Evolutionary conservation across 2,888 invertebrate species (phyloP), one percentile per base, ranked within the genome.

Genomic region (Stomorhina lunata): DNA sequence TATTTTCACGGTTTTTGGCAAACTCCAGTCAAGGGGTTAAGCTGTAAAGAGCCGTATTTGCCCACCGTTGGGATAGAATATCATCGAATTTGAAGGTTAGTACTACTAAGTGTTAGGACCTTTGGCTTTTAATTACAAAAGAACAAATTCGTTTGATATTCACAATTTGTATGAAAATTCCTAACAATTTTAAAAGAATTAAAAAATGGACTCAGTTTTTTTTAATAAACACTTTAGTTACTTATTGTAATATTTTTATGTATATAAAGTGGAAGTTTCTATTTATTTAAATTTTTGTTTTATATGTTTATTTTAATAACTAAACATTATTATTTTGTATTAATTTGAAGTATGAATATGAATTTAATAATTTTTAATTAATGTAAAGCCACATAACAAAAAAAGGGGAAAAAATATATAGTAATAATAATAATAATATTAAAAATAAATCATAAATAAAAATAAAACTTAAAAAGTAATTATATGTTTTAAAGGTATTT

Each of bases 321-420:
- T 82, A 82, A 75, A 79, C 43, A 82, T 75, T 82, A 66, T n/a
- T n/a, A n/a, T n/a, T n/a, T n/a, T n/a, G n/a, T n/a, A 73, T 68
- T 72, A 61, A 66, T 69, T 82, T 75, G 65, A 78, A 65, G 32
- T 69, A 59, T n/a, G 59, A 25, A 61, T 50, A 55, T 50, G 65
- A 59, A 73, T 50, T 72, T 66, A 82, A 75, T 57, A 57, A 40
- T 40, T 50, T 79, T 55, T 63, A 77, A 71, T 66, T 77, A 69
- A 73, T 68, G 66, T 79, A 82, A 82, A 82, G 82, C 82, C 79
- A 82, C 66, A 37, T 79, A 79, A 79, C 75, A 66, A 79, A 79
- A 79, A 71, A 59, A 25, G 40, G 57, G n/a, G 7, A 45, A 25
- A 29, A 48, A n/a, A 20, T 20, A 48, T 59, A 48, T 32, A 76